phyloP scores from a whole-genome alignment of 2,888 invertebrate species.

The Tiliacea aurago region DNA sequence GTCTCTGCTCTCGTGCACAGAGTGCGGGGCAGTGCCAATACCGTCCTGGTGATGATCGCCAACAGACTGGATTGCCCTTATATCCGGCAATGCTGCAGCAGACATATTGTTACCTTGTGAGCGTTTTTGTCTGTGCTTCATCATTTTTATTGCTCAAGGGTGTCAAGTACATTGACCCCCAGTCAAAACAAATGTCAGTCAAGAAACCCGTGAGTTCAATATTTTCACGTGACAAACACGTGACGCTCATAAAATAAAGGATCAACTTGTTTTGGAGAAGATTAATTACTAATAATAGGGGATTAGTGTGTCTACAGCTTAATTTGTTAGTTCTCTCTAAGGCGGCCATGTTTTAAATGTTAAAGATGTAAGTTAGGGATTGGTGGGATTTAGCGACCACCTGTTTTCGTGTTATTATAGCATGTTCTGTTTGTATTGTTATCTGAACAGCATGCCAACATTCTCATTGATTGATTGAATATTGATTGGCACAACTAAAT shows the following conservation, averaged over 20 bases:
- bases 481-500: too few species aligned
- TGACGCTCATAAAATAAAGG: constrained; percentile 50
- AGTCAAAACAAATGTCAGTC: constrained; percentile 31
- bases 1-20: too few species aligned
- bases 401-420: neutral
- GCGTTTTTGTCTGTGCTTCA: too few species aligned
- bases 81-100: too few species aligned
- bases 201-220: constrained; percentile 23
- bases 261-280: constrained; percentile 31
- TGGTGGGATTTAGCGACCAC: constrained; percentile 8
- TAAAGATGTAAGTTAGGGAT: neutral
- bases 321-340: constrained; percentile 4
- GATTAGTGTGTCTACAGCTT: constrained; percentile 31
- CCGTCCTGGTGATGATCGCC: too few species aligned
- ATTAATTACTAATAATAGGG: constrained; percentile 48
- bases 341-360: constrained; percentile 14
- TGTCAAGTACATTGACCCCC: constrained; percentile 72
- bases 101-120: too few species aligned
- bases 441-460: neutral
- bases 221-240: constrained; percentile 49
- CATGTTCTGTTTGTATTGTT: neutral
- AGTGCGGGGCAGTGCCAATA: too few species aligned
- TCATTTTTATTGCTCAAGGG: constrained; percentile 73
- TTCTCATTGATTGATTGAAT: too few species aligned
- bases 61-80: too few species aligned